Evolutionary conservation across 2,888 invertebrate species (phyloP).

Genomic region (Phania funesta): DNA sequence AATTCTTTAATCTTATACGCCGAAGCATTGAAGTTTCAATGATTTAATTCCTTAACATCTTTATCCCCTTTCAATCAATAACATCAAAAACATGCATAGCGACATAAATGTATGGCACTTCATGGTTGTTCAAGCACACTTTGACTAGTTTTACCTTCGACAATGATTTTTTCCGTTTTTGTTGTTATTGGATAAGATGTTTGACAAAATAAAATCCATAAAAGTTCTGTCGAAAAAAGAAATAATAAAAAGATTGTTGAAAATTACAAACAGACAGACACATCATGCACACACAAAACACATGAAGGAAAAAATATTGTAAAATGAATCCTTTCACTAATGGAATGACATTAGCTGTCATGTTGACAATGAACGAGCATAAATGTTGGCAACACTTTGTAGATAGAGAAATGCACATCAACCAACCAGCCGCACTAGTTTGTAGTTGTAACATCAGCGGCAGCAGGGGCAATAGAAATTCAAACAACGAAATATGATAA

Average conservation of each 20-base stretch:
- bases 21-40: background rate
- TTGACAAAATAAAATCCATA: slow-evolving; percentile 8
- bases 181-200: background rate
- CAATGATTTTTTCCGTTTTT: slow-evolving; percentile 8
- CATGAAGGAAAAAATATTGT: background rate
- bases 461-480: background rate
- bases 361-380: slow-evolving; percentile 65
- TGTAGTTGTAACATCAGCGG: slow-evolving; percentile 9
- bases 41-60: background rate
- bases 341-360: slow-evolving; percentile 67
- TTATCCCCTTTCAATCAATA: slow-evolving; percentile 19
- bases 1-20: no score
- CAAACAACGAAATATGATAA: slow-evolving; percentile 42
- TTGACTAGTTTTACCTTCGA: slow-evolving; percentile 19
- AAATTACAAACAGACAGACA: background rate
- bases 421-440: background rate
- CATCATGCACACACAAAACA: background rate
- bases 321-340: slow-evolving; percentile 62
- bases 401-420: slow-evolving; percentile 52
- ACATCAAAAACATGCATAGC: background rate
- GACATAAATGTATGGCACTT: slow-evolving; percentile 1
- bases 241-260: background rate
- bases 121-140: slow-evolving; percentile 7
- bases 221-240: background rate
- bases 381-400: slow-evolving; percentile 63